A percentile compares a stretch with the other conserved stretches of the same genome.
These are phyloP conservation scores for Platygyra sinensis DNA, from an alignment of 64 coral and sea anemone genomes.

Conservation along the genomic window DNA sequence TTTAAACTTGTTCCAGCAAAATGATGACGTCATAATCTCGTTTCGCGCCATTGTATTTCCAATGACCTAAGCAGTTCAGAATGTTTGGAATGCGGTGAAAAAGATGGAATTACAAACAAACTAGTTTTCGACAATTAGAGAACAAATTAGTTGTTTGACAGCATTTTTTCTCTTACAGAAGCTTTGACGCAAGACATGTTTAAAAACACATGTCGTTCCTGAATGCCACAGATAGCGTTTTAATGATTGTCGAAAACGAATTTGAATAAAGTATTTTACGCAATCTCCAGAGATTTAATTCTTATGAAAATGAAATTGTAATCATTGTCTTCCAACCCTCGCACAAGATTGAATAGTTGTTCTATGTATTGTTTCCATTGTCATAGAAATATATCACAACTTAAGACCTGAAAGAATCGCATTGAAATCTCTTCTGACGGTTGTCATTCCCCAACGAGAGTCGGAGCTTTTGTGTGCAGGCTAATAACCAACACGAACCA, in stretches of 20 bases:
- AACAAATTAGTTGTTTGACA: not conserved
- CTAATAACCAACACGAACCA: too few species aligned
- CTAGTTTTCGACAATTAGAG: constrained; percentile 1
- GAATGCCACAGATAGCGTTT: too few species aligned
- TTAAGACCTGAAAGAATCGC: not conserved
- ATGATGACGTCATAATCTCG: not conserved
- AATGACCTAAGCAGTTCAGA: not conserved
- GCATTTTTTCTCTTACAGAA: not conserved
- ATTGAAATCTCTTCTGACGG: not conserved
- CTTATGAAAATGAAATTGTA: not conserved
- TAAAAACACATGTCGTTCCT: not conserved
- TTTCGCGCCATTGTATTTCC: not conserved
- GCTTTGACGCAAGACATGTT: not conserved
- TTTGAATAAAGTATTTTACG: not conserved
- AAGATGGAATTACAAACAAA: constrained; percentile 10
- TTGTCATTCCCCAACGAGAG: not conserved
- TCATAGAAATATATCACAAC: not conserved
- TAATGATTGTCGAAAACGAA: not conserved
- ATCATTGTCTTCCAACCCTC: not conserved
- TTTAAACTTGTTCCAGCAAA: not conserved
- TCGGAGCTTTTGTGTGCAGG: not conserved
- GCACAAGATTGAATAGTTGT: not conserved
- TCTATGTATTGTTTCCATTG: not conserved
- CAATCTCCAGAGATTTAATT: constrained; percentile 13
- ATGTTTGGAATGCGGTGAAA: constrained; percentile 3